phyloP scores from a whole-genome alignment of 2,113 vertebrate species.

The Sigmodon hispidus region DNA sequence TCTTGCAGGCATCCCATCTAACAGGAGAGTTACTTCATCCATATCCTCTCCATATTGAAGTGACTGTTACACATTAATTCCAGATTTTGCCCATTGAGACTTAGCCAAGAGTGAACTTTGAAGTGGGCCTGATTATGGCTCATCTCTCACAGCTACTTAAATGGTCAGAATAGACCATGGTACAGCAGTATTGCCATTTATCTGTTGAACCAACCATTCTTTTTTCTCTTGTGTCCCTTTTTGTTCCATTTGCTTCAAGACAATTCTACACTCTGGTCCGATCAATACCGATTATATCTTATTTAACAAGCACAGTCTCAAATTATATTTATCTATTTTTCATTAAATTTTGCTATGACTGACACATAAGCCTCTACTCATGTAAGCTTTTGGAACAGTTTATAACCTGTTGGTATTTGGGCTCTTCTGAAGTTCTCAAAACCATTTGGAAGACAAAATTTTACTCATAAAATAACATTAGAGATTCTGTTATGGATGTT shows the following conservation, averaged over 20 bases:
- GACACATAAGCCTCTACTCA: not conserved
- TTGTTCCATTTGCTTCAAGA: not conserved
- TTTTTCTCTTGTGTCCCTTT: not conserved
- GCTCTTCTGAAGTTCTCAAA: not conserved
- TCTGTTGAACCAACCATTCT: not conserved
- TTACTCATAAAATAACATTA: not conserved
- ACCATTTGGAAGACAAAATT: not conserved
- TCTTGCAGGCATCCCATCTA: not conserved
- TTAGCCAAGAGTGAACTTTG: not conserved
- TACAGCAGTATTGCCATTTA: rapidly evolving
- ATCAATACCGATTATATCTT: not conserved
- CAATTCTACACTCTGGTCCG: not conserved
- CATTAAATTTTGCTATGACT: not conserved
- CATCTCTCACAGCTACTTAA: not conserved
- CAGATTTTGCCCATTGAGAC: not conserved
- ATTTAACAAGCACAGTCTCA: not conserved
- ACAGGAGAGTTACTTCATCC: not conserved
- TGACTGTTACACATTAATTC: not conserved
- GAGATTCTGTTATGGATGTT: not conserved
- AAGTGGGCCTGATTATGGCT: not conserved
- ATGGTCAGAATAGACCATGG: not conserved
- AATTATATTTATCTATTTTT: not conserved
- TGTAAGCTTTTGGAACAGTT: not conserved
- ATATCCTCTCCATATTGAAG: not conserved
- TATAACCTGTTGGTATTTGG: not conserved